These are phyloP conservation scores for Acanthoscelides obtectus DNA, from an alignment of 2,888 invertebrate species.

Conservation along the genomic window DNA sequence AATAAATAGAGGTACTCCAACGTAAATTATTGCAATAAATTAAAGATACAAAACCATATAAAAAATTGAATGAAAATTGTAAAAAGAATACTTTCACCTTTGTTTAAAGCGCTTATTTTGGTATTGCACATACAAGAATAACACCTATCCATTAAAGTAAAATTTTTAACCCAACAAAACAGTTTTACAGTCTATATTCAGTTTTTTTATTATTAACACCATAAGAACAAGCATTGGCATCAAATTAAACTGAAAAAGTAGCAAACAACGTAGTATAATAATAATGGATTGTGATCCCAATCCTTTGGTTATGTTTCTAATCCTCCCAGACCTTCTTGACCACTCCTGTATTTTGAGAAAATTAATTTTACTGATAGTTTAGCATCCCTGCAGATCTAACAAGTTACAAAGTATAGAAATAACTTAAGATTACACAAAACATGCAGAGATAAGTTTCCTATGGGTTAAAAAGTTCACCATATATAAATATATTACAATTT, in stretches of 20 bases:
- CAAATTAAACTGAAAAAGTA: too few species aligned
- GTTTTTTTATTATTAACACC: neutral
- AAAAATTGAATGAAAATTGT: neutral
- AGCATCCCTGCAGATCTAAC: too few species aligned
- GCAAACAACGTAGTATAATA: too few species aligned
- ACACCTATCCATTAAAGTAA: neutral
- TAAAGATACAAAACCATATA: neutral
- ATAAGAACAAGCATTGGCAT: neutral
- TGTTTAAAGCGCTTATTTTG: neutral
- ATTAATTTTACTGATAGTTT: too few species aligned
- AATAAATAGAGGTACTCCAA: neutral
- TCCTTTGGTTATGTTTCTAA: too few species aligned
- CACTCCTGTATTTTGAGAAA: too few species aligned
- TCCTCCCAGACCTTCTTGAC: too few species aligned
- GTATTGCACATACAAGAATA: neutral
- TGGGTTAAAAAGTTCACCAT: neutral
- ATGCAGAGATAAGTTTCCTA: neutral
- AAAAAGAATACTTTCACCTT: neutral
- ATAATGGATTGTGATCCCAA: too few species aligned
- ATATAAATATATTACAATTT: slow-evolving; percentile 7
- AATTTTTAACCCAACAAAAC: neutral
- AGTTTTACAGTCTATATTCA: neutral
- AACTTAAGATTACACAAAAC: too few species aligned
- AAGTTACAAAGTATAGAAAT: too few species aligned
- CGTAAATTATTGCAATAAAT: neutral